Evolutionary conservation across 2,797 vertebrate genomes (phyloP), one percentile per base, ranked within the genome.

Genomic region (Phalanger gymnotis): DNA sequence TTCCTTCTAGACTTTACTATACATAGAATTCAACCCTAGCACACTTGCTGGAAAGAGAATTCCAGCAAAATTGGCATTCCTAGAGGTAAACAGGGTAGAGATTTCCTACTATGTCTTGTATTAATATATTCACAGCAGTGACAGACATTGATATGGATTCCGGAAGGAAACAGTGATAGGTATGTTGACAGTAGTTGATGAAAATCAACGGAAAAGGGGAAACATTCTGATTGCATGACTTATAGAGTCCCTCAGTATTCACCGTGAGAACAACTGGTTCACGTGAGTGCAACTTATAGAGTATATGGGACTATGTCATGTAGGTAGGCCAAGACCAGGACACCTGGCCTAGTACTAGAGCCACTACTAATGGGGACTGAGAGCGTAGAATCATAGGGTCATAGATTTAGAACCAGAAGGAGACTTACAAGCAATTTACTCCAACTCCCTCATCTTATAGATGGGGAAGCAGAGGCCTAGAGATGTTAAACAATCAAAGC

Each of bases 141-240:
- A 52, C n/a, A 92, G 95, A 90, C 53, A 40, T 53, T 47, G 3
- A 1, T 14, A 19, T 0, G 22, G 40, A 89, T 58, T 81, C 93
- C 0, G 0, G 97, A 93, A 55, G 31, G 93, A 93, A 93, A 22
- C 0, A 2, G 96, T 91, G 93, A 57, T 81, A 90, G 52, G 0
- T 0, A 2, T 27, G 90, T 16, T n/a, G 96, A 96, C 95, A 93
- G 92, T 52, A 93, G 96, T 91, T 94, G 95, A 57, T 30, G 0
- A 93, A 25, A 91, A 94, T 90, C 95, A 92, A 91, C 94, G 66
- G 94, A 54, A 96, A 96, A 95, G 87, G 66, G 92, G n/a, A 55
- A 53, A 2, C 0, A 22, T 2, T 13, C 91, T 0, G 30, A 54
- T 6, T 19, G n/a, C 27, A n/a, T 0, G 14, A 2, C 34, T 51